Evolutionary conservation across 1,140 invertebrate species (phyloP), one percentile per base, ranked within the genome.

Genomic region (Procambarus virginalis): DNA sequence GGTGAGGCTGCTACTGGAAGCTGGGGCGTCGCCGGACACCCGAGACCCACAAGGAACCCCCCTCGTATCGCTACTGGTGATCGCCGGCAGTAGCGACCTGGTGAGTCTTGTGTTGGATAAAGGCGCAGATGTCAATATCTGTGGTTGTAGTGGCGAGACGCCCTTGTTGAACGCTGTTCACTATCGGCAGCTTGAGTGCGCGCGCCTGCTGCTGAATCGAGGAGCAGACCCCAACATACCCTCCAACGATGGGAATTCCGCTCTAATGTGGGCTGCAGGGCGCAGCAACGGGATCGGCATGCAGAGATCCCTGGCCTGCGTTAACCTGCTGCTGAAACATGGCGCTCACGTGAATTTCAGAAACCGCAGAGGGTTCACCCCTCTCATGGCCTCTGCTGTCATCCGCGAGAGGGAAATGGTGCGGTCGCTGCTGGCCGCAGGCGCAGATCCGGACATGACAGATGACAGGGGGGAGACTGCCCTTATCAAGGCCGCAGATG

Each of bases 231-330:
- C 89, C 4, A 91, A 91, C 70, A 83, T 73, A 0, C 68, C 45
- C 45, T 75, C 88, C 12, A 9, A 60, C 10, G 91, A 92, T 60
- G 91, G 91, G 8, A 91, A 91, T 68, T 64, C 83, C 14, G 81
- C 91, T 1, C 73, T 92, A 8, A 92, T 92, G 91, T 92, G 91
- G 91, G 91, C 91, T 17, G 91, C 91, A 5, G 91, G 91, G 9
- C 76, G 91, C 68, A 92, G 91, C 51, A 90, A 92, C 58, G 91
- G 91, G 34, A 88, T 92, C 10, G 91, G 91, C 46, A 89, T 91
- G 83, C 91, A 90, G 45, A 84, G 84, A 17, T 92, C 89, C 49
- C 82, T 91, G 17, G 49, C 85, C 17, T 87, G 89, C 51, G 79
- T 92, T 4, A 84, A 70, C 10, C 3, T 86, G 1, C 85, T 92